Evolutionary conservation across 2,888 invertebrate species (phyloP), one percentile per base, ranked within the genome.

Genomic region (Campoplex capitator): DNA sequence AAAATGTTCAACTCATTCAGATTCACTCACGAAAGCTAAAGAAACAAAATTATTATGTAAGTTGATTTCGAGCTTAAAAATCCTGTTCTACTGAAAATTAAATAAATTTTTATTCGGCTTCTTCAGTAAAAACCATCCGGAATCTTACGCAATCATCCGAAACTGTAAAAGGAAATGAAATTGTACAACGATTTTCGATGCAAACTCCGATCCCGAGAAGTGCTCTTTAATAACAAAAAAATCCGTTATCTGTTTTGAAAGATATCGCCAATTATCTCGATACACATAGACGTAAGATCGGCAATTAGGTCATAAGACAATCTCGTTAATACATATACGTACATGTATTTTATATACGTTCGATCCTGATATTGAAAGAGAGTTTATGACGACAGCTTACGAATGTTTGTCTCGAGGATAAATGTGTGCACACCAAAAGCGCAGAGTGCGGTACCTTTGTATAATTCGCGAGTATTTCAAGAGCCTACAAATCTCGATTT

Each of bases 251-350:
- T 84, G 28, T 54, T 86, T 80, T 32, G 70, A 74, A 74, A 83
- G 68, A 83, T 83, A 87, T 79, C 45, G 51, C 74, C 70, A 87
- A 85, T 76, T 82, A 83, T 85, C 76, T 71, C 71, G 76, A 77
- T 78, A 45, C 73, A 73, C 74, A 79, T 58, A 79, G 35, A 45
- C 42, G 32, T 4, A 65, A 48, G 51, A 81, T 35, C 67, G 67
- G 23, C 74, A 84, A 84, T 81, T 78, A 56, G 80, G 76, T 76
- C 80, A 65, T 62, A 45, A 76, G 45, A 68, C 42, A 73, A 80
- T 73, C 62, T 42, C 65, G 45, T 65, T 65, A 45, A 76, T 38
- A 16, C 28, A 48, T 13, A 28, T 6, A 62, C 32, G 62, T 62
- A 7, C 13, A 9, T 58, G 9, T 32, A 62, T 16, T 16, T 16